Evolutionary conservation across 2,113 vertebrate genomes (phyloP).

Genomic region (Stercorarius parasiticus): DNA sequence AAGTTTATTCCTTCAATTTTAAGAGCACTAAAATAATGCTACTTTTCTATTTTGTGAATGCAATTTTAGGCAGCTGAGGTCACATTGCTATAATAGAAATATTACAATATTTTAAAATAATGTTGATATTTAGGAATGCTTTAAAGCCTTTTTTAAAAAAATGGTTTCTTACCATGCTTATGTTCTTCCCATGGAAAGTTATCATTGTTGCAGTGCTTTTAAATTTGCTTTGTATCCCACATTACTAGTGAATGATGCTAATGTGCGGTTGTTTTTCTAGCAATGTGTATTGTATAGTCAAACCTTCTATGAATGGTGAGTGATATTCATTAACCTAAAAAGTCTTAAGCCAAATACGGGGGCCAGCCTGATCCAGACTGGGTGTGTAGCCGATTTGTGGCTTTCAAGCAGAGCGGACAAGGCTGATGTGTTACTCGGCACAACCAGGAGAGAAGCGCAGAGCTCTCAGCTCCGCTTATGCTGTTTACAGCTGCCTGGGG

Average conservation of each 20-base stretch:
- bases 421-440: not conserved
- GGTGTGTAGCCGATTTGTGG: not conserved
- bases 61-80: not conserved
- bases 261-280: not conserved
- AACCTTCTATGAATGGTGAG: not conserved
- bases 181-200: not conserved
- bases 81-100: not conserved
- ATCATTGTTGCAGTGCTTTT: not conserved
- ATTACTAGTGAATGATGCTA: not conserved
- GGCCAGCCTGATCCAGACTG: not conserved
- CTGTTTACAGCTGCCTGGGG: not conserved
- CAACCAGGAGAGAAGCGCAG: not conserved
- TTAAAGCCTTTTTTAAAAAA: not conserved
- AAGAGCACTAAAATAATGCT: not conserved
- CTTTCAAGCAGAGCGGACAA: not conserved
- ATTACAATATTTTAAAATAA: not conserved
- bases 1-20: conserved; percentile 15
- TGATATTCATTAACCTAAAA: not conserved
- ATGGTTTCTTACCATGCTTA: not conserved
- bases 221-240: not conserved
- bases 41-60: not conserved
- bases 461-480: not conserved
- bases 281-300: not conserved
- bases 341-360: not conserved
- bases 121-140: not conserved